Evolutionary conservation across 2,797 vertebrate genomes (phyloP).

Genomic region (Pelochelys cantorii): DNA sequence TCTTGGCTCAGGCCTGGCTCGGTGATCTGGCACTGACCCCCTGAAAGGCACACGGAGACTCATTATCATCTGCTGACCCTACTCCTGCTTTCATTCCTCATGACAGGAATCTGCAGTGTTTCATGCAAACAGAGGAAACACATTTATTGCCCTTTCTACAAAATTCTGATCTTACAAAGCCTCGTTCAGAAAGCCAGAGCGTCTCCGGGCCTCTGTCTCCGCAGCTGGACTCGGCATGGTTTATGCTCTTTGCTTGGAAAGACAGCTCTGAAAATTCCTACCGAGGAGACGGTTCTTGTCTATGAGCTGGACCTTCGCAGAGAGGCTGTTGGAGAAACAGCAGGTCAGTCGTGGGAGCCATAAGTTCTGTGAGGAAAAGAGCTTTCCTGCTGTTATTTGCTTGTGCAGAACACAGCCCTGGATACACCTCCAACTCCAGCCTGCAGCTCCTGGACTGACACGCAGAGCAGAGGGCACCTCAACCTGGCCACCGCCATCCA

Average conservation of each 20-base stretch:
- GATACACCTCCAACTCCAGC: conserved; percentile 37
- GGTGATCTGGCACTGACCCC: conserved; percentile 76
- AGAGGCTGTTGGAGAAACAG: neutral
- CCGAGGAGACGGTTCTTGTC: conserved; percentile 28
- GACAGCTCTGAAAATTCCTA: conserved; percentile 27
- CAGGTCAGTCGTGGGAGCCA: conserved; percentile 56
- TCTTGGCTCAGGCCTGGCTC: conserved; percentile 36
- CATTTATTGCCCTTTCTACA: conserved; percentile 71
- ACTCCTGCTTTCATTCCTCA: conserved; percentile 75
- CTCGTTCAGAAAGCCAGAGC: conserved; percentile 17
- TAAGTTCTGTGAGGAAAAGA: conserved; percentile 34
- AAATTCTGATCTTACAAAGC: conserved; percentile 56
- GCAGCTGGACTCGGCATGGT: neutral
- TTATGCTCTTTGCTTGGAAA: conserved; percentile 24
- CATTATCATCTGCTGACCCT: conserved; percentile 72
- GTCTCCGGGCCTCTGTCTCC: conserved; percentile 48
- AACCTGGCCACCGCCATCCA: neutral
- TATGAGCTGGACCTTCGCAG: neutral
- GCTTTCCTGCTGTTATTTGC: conserved; percentile 30
- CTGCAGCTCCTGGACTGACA: neutral
- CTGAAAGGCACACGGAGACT: conserved; percentile 56
- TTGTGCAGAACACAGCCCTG: neutral
- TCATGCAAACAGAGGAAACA: conserved; percentile 69
- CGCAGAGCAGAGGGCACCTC: rapidly evolving
- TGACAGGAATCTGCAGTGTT: conserved; percentile 75